Evolutionary conservation across 2,888 invertebrate genomes (phyloP), one percentile per base, ranked within the genome.

Genomic region (Stenolophus ochropezus): DNA sequence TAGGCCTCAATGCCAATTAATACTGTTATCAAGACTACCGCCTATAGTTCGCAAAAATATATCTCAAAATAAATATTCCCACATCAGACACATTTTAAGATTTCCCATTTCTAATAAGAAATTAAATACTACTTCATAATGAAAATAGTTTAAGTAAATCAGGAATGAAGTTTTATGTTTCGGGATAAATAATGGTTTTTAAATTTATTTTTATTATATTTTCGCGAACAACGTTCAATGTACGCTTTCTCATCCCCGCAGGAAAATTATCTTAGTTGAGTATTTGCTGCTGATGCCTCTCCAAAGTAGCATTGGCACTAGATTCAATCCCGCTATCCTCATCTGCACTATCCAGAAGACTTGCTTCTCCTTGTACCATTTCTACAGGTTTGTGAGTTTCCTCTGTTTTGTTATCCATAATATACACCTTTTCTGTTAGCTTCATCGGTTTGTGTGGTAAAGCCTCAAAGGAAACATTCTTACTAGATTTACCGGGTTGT

Each of bases 321-420:
- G 93, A 93, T 86, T 93, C 93, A 69, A 93, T 93, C 2, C 93
- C 93, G 25, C 93, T 93, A 86, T 93, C 93, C 84, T 93, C 93
- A 85, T 93, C 93, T 0, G 92, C 93, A 85, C 93, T 92, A 87
- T 93, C 93, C 56, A 93, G 86, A 33, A 92, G 90, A 56, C 92
- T 92, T 0, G 92, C 93, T 85, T 93, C 93, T 0, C 92, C 93
- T 76, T 88, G 85, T 8, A 87, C 88, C 23, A 85, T 83, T 83
- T 86, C 86, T 42, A 87, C 89, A 4, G 88, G 87, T 82, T 90
- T 90, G n/a, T 89, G 87, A 18, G 85, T 84, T 16, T 81, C 83
- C 20, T 84, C 83, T 2, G 87, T 85, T 11, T 58, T 20, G 11
- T 81, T 74, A 65, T 61, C 56, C 65, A 75, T 23, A 75, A 81